Evolutionary conservation across 2,113 vertebrate genomes (phyloP).

Genomic region (Erpornis zantholeuca): DNA sequence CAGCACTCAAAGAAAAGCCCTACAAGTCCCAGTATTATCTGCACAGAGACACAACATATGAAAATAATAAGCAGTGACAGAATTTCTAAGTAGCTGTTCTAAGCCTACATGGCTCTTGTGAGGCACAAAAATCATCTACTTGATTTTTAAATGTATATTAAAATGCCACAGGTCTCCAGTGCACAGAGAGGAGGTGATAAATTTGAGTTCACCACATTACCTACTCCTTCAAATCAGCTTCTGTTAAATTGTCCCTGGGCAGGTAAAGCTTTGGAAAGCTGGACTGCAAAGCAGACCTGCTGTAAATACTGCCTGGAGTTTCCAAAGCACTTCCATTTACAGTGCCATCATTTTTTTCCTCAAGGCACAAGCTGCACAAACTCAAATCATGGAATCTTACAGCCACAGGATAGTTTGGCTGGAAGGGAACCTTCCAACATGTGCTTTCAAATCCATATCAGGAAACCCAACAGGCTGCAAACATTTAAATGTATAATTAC

Average conservation of each 20-base stretch:
- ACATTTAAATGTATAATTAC: fast-evolving
- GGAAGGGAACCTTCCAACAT: background rate
- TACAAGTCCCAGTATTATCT: background rate
- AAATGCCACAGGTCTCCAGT: background rate
- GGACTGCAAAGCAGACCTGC: background rate
- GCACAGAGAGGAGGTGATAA: background rate
- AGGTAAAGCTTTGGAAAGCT: background rate
- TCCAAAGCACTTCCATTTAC: background rate
- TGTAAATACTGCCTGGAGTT: background rate
- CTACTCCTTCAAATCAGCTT: background rate
- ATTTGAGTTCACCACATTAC: background rate
- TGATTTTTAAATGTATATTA: background rate
- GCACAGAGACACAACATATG: background rate
- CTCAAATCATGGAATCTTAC: background rate
- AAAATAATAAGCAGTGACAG: background rate
- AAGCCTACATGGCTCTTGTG: background rate
- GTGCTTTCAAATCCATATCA: background rate
- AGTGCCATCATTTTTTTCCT: background rate
- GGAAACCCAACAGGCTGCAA: background rate
- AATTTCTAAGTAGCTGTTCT: background rate
- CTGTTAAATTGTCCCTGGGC: background rate
- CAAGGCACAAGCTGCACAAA: background rate
- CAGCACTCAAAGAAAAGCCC: background rate
- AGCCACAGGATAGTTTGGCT: background rate
- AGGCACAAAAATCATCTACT: background rate